These are phyloP conservation scores for Zaprionus inermis DNA, from an alignment of 1,140 invertebrate species.

Conservation along the genomic window DNA sequence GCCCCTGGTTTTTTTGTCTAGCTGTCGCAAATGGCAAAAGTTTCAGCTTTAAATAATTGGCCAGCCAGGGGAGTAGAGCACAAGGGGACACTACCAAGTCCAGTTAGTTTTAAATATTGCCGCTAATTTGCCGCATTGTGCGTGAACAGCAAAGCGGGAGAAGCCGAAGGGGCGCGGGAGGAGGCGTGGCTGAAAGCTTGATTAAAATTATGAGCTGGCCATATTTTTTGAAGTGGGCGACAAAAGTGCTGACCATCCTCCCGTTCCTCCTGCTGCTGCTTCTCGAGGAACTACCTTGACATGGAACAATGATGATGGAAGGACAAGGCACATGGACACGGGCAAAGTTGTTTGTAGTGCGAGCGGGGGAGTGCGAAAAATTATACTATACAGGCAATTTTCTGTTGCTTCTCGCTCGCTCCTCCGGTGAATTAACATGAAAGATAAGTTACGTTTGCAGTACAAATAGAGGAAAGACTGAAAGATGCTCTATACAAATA, in stretches of 20 bases:
- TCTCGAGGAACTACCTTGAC: not conserved
- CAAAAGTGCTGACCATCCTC: constrained; percentile 31
- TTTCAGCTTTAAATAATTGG: constrained; percentile 78
- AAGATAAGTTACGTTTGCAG: constrained; percentile 9
- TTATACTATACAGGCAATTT: constrained; percentile 31
- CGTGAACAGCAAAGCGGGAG: constrained; percentile 44
- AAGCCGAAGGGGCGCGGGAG: not conserved
- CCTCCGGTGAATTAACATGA: constrained; percentile 21
- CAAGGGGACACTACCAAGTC: too few species aligned
- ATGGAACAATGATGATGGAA: constrained; percentile 47
- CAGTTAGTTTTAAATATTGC: constrained; percentile 82
- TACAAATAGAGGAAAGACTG: not conserved
- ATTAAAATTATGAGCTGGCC: constrained; percentile 80
- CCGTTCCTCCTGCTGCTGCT: not conserved
- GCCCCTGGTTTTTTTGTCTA: constrained; percentile 44
- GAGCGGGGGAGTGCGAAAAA: constrained; percentile 41
- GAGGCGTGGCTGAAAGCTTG: constrained; percentile 57
- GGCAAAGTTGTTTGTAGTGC: constrained; percentile 27
- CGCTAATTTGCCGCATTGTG: constrained; percentile 81
- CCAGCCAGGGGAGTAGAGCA: constrained; percentile 35
- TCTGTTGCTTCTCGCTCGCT: not conserved
- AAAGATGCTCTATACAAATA: not conserved
- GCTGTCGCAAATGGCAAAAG: constrained; percentile 68
- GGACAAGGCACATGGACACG: constrained; percentile 6
- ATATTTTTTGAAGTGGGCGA: constrained; percentile 76